A percentile compares a stretch with the other conserved stretches of the same genome.
Conservation (phyloP, 2,113 vertebrate species). For the Oceanodroma tethys region DNA sequence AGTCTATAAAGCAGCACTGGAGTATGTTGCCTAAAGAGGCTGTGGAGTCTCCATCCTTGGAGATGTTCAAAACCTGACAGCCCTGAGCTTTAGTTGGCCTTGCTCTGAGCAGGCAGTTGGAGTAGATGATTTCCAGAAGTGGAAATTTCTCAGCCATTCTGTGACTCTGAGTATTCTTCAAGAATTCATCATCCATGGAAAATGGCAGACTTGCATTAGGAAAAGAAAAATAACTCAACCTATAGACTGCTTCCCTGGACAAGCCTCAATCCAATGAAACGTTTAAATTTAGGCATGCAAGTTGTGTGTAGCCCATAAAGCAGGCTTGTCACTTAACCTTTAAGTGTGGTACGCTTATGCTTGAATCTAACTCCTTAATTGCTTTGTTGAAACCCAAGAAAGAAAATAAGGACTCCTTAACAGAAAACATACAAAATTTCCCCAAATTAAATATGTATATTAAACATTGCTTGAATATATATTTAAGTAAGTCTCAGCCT, state of each 20-base stretch:
- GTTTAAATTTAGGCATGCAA: background rate
- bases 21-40: rapidly evolving
- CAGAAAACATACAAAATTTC: background rate
- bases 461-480: background rate
- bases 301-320: background rate
- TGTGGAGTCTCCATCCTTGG: background rate
- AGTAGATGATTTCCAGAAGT: background rate
- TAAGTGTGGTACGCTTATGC: background rate
- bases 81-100: background rate
- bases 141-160: background rate
- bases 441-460: background rate
- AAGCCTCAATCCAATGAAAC: background rate
- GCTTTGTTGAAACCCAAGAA: background rate
- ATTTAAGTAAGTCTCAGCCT: background rate
- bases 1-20: background rate
- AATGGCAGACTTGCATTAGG: background rate
- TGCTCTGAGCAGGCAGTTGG: background rate
- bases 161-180: background rate
- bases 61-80: background rate
- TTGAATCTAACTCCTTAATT: background rate
- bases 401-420: background rate
- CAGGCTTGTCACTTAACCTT: background rate
- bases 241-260: background rate
- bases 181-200: background rate
- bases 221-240: background rate